Base-by-base conservation (phyloP, 2,888 invertebrate species). In the Aromia moschata region DNA sequence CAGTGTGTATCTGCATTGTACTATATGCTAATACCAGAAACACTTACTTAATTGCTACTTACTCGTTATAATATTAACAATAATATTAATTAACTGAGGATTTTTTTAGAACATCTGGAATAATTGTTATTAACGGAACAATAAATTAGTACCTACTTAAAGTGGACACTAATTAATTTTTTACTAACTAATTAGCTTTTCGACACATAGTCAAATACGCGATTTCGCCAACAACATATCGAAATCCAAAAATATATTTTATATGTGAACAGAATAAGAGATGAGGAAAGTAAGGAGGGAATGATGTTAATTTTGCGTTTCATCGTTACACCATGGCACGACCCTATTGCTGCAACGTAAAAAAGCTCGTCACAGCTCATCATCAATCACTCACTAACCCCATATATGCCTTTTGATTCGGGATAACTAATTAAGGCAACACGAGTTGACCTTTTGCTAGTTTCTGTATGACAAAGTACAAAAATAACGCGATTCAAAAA, bases 291-390 rank as follows among this genome's bases (percentile, higher is more conserved):
- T 37, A 20, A 20, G 37, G 37, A 25, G 37, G 18, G 38, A 49
- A 18, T 33, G 47, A 49, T 49, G 47, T 49, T 49, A 49, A 49
- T 49, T 49, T 49, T 49, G 47, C 47, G 47, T 49, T 49, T 49
- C 47, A 49, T 49, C 37, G 18, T 31, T 33, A 25, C 47, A 49
- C 47, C 25, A 20, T 37, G 14, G 37, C 47, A 37, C 36, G 47
- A 38, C 47, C 47, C 47, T 33, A 36, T 37, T 37, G 36, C 37
- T 49, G 16, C 47, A 37, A 37, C 20, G 47, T 49, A 49, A 49
- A 49, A n/a, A 49, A 49, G 47, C 47, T 49, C 37, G 47, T 49
- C 47, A 37, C 36, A 20, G 25, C 47, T 49, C 47, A 49, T 49
- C 47, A 49, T 49, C 47, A 49, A 49, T 49, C 47, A 49, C 47